Percentiles rank a stretch among this genome's conserved stretches.
phyloP scores from a whole-genome alignment of 2,888 invertebrate species.

The Cyclophora punctaria region DNA sequence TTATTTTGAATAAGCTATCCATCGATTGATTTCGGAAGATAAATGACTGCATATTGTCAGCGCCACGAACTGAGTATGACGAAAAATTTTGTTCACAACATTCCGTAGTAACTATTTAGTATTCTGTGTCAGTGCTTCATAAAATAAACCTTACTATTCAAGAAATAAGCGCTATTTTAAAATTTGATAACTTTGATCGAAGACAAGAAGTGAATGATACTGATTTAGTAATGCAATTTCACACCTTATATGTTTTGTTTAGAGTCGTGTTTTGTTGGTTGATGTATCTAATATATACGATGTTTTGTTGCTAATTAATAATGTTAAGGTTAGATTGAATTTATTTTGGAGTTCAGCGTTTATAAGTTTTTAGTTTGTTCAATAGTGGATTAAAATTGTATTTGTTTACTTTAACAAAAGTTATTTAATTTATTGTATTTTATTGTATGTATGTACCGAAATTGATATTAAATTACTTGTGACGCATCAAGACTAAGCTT shows the following conservation, averaged over 20 bases:
- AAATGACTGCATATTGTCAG: slow-evolving; percentile 74
- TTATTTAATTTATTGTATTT: no score
- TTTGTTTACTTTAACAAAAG: slow-evolving; percentile 51
- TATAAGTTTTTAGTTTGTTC: slow-evolving; percentile 45
- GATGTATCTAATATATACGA: slow-evolving; percentile 11
- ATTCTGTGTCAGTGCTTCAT: no score
- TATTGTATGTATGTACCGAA: no score
- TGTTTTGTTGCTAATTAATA: slow-evolving; percentile 17
- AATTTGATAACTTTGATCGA: slow-evolving; percentile 53
- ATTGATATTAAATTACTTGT: no score
- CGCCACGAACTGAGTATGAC: slow-evolving; percentile 65
- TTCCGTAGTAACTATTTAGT: no score
- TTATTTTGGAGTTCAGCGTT: slow-evolving; percentile 66
- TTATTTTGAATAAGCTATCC: slow-evolving; percentile 74
- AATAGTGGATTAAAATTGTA: slow-evolving; percentile 45
- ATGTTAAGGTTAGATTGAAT: slow-evolving; percentile 50
- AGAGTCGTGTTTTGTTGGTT: slow-evolving; percentile 22
- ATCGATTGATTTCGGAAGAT: slow-evolving; percentile 76
- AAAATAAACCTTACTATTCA: slow-evolving; percentile 34
- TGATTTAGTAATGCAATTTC: slow-evolving; percentile 31
- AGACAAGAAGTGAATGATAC: slow-evolving; percentile 52
- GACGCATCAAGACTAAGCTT: no score
- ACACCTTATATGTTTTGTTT: slow-evolving; percentile 13
- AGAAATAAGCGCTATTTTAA: slow-evolving; percentile 47
- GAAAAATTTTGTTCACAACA: slow-evolving; percentile 46